Percentiles rank a stretch among this genome's conserved stretches.
phyloP scores from a whole-genome alignment of 1,140 invertebrate species.

The Oryzaephilus surinamensis region DNA sequence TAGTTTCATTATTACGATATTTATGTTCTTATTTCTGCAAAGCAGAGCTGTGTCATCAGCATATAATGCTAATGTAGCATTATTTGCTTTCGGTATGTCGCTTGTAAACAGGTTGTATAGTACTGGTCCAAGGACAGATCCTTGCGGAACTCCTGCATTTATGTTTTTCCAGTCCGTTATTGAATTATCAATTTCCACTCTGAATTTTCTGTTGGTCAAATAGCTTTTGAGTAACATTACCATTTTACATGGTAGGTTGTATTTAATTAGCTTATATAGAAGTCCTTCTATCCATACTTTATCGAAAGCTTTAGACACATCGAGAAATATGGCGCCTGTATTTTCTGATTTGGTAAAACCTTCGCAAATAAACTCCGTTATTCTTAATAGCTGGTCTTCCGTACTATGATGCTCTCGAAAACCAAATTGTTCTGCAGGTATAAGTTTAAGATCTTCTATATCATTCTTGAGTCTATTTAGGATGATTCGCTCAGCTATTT shows the following conservation, averaged over 20 bases:
- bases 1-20: background rate
- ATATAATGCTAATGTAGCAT: slow-evolving; percentile 10
- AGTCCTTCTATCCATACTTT: slow-evolving; percentile 24
- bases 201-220: slow-evolving; percentile 1
- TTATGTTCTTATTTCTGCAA: background rate
- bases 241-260: background rate
- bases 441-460: slow-evolving; percentile 16
- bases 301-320: slow-evolving; percentile 28
- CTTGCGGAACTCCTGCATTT: slow-evolving; percentile 13
- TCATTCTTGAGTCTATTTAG: slow-evolving; percentile 16
- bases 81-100: slow-evolving; percentile 3
- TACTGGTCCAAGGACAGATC: slow-evolving; percentile 3
- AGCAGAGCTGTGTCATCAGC: slow-evolving; percentile 25
- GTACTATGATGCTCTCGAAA: slow-evolving; percentile 17
- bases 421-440: slow-evolving; percentile 15
- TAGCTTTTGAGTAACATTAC: background rate
- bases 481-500: slow-evolving; percentile 31
- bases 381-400: slow-evolving; percentile 13
- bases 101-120: slow-evolving; percentile 10
- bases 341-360: slow-evolving; percentile 11
- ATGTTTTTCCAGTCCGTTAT: background rate
- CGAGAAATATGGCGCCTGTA: slow-evolving; percentile 16
- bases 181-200: background rate
- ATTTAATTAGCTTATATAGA: slow-evolving; percentile 18
- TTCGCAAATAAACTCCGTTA: slow-evolving; percentile 14